Percentiles rank a stretch among this genome's conserved stretches.
Conservation (phyloP, 2,888 invertebrate species). For the Noctua janthe region DNA sequence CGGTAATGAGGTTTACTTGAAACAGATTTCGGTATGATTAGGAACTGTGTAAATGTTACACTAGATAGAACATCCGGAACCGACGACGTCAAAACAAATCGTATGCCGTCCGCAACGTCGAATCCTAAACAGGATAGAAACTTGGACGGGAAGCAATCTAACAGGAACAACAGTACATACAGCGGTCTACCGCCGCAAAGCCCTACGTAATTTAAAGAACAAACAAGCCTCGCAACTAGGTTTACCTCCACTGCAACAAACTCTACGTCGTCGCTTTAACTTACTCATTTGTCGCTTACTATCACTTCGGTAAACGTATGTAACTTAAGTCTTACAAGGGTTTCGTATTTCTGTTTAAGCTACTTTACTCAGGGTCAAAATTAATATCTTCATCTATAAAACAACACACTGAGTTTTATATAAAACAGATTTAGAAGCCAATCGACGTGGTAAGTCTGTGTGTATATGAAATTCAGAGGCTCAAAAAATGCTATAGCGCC, state of each 20-base stretch:
- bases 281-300: conserved; percentile 77
- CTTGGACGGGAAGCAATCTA: conserved; percentile 80
- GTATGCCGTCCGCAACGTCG: conserved; percentile 74
- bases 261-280: conserved; percentile 75
- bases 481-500: conserved; percentile 81
- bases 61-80: conserved; percentile 37
- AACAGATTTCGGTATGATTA: conserved; percentile 27
- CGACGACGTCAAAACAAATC: conserved; percentile 65
- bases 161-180: conserved; percentile 77
- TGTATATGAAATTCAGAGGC: conserved; percentile 78
- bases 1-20: conserved; percentile 29
- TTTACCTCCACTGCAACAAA: conserved; percentile 80
- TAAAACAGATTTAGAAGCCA: conserved; percentile 67
- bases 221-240: conserved; percentile 78
- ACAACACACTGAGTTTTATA: conserved; percentile 66
- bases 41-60: background rate
- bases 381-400: conserved; percentile 68
- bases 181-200: conserved; percentile 74
- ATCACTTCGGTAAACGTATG: conserved; percentile 53
- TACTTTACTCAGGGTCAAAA: conserved; percentile 52
- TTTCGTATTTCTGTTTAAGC: conserved; percentile 53
- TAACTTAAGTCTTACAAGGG: conserved; percentile 31
- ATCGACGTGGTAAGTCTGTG: conserved; percentile 71
- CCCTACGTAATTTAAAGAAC: conserved; percentile 85
- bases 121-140: conserved; percentile 81